phyloP scores from a whole-genome alignment of 2,888 invertebrate species.

The Caenorhabditis japonica region DNA sequence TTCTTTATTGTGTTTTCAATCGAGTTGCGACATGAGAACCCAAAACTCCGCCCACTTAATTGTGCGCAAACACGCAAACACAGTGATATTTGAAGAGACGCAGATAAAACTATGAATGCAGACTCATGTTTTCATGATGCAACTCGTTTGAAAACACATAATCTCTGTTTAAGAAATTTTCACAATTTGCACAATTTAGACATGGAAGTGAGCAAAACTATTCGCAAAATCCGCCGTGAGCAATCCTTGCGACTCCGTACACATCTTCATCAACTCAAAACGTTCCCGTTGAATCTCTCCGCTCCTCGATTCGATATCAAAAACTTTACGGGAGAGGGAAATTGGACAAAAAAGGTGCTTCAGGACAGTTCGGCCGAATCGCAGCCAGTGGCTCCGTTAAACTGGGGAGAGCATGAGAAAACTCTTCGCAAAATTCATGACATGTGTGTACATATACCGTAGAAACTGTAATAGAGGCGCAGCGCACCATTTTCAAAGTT shows the following conservation, averaged over 20 bases:
- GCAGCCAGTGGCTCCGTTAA: conserved; percentile 14
- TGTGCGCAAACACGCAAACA: too few species aligned
- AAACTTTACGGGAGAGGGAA: conserved; percentile 21
- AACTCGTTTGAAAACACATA: too few species aligned
- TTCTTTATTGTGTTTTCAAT: too few species aligned
- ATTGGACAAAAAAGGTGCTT: conserved; percentile 26
- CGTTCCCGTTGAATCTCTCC: conserved; percentile 24
- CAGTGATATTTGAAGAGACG: too few species aligned
- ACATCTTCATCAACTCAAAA: conserved; percentile 48
- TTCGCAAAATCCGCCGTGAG: conserved; percentile 30
- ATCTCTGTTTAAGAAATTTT: background rate
- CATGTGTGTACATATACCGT: background rate
- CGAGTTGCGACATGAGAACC: too few species aligned
- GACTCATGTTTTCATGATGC: too few species aligned
- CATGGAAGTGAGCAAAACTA: conserved; percentile 7
- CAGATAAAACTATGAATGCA: too few species aligned
- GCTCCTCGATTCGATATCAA: conserved; percentile 38
- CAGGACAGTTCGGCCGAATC: conserved; percentile 28
- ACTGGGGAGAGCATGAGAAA: conserved; percentile 30
- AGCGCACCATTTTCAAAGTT: too few species aligned
- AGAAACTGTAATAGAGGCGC: too few species aligned
- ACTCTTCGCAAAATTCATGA: conserved; percentile 28
- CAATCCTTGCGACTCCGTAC: conserved; percentile 49
- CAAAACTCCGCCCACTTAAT: too few species aligned
- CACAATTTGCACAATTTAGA: too few species aligned